A percentile compares a stretch with the other conserved stretches of the same genome.
phyloP scores from a whole-genome alignment of 2,797 vertebrate genomes.

The Protosalanx chinensis region DNA sequence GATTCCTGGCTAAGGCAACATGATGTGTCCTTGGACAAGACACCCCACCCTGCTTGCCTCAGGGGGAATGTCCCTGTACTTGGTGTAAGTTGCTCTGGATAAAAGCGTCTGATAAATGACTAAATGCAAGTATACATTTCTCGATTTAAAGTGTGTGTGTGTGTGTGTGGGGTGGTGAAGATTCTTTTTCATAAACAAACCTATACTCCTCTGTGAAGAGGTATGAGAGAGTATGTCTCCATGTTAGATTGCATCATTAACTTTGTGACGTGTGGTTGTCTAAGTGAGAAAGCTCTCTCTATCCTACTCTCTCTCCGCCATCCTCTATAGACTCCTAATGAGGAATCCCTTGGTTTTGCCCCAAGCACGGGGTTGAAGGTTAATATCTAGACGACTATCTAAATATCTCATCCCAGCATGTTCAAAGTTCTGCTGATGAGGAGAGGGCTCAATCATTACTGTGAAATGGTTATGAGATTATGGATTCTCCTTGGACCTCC shows the following conservation, averaged over 20 bases:
- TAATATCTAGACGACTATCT: not conserved
- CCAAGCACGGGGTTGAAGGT: not conserved
- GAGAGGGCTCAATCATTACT: slow-evolving; percentile 18
- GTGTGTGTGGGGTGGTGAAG: no score
- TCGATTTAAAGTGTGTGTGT: no score
- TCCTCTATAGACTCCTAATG: not conserved
- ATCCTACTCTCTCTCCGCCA: not conserved
- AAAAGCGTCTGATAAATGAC: no score
- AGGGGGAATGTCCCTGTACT: no score
- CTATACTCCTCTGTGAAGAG: no score
- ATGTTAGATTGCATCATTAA: not conserved
- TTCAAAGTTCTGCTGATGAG: slow-evolving; percentile 17
- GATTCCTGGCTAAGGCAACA: no score
- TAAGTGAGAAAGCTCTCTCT: not conserved
- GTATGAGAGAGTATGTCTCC: no score
- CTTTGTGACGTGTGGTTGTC: not conserved
- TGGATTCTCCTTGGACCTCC: slow-evolving; percentile 30
- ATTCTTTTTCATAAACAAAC: no score
- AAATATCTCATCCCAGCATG: slow-evolving; percentile 18
- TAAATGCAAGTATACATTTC: no score
- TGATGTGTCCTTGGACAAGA: no score
- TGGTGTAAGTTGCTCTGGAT: no score
- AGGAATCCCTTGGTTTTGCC: not conserved
- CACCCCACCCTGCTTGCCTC: no score
- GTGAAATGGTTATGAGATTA: slow-evolving; percentile 40